These are phyloP conservation scores for Triplophysa rosa DNA, from an alignment of 2,113 vertebrate genomes.

Conservation along the genomic window DNA sequence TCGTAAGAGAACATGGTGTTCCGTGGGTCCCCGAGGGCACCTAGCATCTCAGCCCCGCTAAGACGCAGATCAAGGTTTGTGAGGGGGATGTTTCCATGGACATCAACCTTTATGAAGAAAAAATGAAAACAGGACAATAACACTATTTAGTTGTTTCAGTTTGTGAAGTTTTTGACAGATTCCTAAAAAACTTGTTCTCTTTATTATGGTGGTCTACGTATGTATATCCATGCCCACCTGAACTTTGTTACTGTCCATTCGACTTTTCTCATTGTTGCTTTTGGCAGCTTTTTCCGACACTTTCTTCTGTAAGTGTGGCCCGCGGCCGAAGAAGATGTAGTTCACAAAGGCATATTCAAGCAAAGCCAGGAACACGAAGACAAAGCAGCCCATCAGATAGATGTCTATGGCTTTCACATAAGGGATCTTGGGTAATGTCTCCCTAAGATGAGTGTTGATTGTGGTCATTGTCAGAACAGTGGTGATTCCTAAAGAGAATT, in stretches of 20 bases:
- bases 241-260: conserved; percentile 69
- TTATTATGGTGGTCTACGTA: too few relatives aligned
- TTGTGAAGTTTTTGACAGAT: too few relatives aligned
- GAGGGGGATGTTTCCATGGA: conserved; percentile 86
- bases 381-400: conserved; percentile 94
- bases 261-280: conserved; percentile 70
- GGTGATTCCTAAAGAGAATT: conserved; percentile 81
- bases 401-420: conserved; percentile 95
- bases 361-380: conserved; percentile 92
- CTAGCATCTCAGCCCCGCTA: conserved; percentile 77
- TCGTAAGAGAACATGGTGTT: conserved; percentile 79
- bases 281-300: conserved; percentile 81
- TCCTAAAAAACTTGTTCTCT: not conserved
- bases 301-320: conserved; percentile 87
- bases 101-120: conserved; percentile 78
- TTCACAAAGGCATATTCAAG: conserved; percentile 95
- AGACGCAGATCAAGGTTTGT: conserved; percentile 78
- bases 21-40: conserved; percentile 70
- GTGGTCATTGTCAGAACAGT: conserved; percentile 96
- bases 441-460: conserved; percentile 92
- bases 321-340: conserved; percentile 94
- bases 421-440: conserved; percentile 93
- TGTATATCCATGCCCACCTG: conserved; percentile 56
- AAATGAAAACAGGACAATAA: not conserved
- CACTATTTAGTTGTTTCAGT: not conserved